These are phyloP conservation scores for Agrochola lychnidis DNA, from an alignment of 2,888 invertebrate genomes.

Conservation along the genomic window DNA sequence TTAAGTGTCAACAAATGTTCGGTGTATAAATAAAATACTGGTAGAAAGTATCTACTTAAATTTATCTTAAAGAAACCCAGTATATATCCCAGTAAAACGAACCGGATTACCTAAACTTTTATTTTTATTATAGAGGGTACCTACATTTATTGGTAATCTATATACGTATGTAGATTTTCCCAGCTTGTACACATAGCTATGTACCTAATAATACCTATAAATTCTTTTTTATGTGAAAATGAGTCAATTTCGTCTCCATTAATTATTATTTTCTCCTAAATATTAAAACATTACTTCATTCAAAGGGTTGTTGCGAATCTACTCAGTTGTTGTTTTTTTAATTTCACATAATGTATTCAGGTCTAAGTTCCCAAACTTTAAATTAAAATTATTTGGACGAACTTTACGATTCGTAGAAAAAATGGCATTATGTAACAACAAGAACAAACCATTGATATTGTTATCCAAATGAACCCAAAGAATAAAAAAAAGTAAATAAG, in stretches of 20 bases:
- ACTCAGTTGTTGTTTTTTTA: not conserved
- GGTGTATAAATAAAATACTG: constrained; percentile 40
- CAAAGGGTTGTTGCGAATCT: not conserved
- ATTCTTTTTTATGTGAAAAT: not conserved
- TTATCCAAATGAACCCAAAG: constrained; percentile 21
- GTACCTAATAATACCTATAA: not conserved
- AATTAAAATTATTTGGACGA: not conserved
- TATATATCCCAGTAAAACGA: not conserved
- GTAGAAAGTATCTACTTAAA: constrained; percentile 20
- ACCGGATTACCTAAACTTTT: constrained; percentile 2
- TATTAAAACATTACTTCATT: not conserved
- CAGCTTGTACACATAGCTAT: not conserved
- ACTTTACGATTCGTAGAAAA: not conserved
- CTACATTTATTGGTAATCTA: not conserved
- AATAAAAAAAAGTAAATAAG: constrained; percentile 37
- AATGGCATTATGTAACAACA: not conserved
- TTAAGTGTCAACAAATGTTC: constrained; percentile 59
- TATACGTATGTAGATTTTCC: too few species aligned
- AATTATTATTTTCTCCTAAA: not conserved
- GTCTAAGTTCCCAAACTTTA: not conserved
- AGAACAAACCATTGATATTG: not conserved
- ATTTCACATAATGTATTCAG: not conserved
- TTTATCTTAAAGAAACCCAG: constrained; percentile 11
- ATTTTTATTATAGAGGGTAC: not conserved
- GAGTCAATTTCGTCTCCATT: not conserved